A percentile compares a stretch with the other conserved stretches of the same genome.
These are phyloP conservation scores for Dascillus cervinus DNA, from an alignment of 2,888 invertebrate species.

Conservation along the genomic window DNA sequence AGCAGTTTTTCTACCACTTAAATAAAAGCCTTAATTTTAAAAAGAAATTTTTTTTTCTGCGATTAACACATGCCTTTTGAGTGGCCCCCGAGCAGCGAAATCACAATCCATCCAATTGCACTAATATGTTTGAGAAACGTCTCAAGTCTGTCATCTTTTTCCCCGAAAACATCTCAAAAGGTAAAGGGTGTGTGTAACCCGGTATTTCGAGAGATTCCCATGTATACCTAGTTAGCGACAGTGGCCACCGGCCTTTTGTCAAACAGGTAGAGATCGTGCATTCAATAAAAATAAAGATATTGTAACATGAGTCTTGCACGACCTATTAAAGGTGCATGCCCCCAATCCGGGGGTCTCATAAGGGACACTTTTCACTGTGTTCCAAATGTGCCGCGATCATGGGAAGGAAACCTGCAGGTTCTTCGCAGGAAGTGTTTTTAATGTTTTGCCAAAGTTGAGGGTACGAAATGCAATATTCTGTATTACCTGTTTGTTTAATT, in stretches of 20 bases:
- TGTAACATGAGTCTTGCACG: conserved; percentile 17
- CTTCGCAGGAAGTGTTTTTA: conserved; percentile 22
- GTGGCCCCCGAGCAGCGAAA: too few relatives aligned
- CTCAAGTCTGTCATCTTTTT: conserved; percentile 15
- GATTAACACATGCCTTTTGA: too few relatives aligned
- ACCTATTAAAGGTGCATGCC: conserved; percentile 13
- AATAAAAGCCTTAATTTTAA: too few relatives aligned
- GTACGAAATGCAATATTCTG: conserved; percentile 15
- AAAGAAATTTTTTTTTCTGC: too few relatives aligned
- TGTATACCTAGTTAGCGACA: conserved; percentile 14
- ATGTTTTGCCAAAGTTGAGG: conserved; percentile 14
- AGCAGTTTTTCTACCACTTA: too few relatives aligned
- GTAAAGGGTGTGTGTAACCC: conserved; percentile 19
- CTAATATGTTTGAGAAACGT: conserved; percentile 13
- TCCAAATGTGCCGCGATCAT: conserved; percentile 7
- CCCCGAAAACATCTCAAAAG: conserved; percentile 10
- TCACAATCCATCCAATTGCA: conserved; percentile 14
- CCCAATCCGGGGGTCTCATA: conserved; percentile 13
- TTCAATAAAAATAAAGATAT: conserved; percentile 19
- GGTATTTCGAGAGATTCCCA: conserved; percentile 17
- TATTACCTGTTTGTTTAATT: conserved; percentile 14
- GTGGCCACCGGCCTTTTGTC: conserved; percentile 19
- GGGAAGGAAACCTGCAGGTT: conserved; percentile 23
- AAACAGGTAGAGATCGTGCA: conserved; percentile 19
- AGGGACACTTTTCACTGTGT: conserved; percentile 18